Conservation (phyloP, 1,140 invertebrate genomes). For the Lepidotrigona ventralis region DNA sequence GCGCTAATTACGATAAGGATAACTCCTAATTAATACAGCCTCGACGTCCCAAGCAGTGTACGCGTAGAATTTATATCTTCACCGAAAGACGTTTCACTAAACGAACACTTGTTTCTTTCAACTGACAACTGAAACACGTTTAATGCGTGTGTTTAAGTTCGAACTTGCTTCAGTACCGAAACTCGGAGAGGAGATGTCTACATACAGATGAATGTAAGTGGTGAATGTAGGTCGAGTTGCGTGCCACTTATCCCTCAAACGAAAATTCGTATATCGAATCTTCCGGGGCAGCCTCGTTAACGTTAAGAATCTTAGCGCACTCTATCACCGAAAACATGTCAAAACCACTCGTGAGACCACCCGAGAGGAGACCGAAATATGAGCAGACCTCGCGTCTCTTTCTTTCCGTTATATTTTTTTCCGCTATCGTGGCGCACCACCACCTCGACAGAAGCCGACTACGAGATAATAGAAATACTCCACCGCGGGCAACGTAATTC, state of each 20-base stretch:
- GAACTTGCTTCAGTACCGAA: not conserved
- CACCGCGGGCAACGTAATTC: constrained; percentile 4
- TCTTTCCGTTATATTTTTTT: not conserved
- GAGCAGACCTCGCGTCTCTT: not conserved
- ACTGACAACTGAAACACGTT: too few species aligned
- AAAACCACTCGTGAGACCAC: too few species aligned
- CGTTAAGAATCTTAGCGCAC: not conserved
- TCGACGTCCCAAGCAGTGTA: too few species aligned
- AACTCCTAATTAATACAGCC: too few species aligned
- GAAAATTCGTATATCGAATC: not conserved
- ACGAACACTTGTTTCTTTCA: too few species aligned
- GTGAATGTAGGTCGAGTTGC: not conserved
- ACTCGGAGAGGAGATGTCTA: not conserved
- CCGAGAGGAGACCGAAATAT: too few species aligned
- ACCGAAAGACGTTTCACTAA: too few species aligned
- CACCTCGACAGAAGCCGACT: not conserved
- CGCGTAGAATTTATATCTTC: too few species aligned
- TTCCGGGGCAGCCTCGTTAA: not conserved
- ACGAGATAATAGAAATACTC: constrained; percentile 33
- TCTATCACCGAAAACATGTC: not conserved
- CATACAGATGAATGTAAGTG: not conserved
- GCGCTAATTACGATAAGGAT: too few species aligned
- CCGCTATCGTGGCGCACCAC: not conserved
- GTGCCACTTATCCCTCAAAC: not conserved
- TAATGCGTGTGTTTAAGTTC: too few species aligned